Base-by-base conservation (phyloP, 2,113 vertebrate genomes). In the Chelonoidis abingdonii region DNA sequence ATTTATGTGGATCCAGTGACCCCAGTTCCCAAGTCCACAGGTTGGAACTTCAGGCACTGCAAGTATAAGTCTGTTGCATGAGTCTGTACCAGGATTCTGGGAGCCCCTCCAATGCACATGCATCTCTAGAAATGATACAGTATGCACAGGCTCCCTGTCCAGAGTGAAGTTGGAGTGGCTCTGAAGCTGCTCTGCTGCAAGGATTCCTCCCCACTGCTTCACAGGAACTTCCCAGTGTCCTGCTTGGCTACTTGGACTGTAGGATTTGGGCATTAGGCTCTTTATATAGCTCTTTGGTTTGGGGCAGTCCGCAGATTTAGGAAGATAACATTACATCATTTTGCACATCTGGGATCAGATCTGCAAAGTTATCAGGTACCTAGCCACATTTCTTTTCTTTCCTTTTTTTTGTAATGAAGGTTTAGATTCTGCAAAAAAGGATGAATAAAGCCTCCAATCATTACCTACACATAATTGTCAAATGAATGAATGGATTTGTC, bases 291-390 rank as follows among this genome's bases (percentile, higher is more conserved):
- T n/a, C n/a, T 2, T 7, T 27, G 16, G 1, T 76, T 91, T 88
- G 76, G 54, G 53, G 86, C 0, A 1, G 12, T n/a, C n/a, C 69
- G 44, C 41, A 65, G 35, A 75, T 19, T 24, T 1, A 0, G 52
- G 31, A 57, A 89, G 25, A 84, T 41, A 49, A 56, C 41, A n/a
- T 52, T 35, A 16, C 56, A 59, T 35, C 50, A 89, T 80, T 47
- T 57, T 89, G 47, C 24, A 7, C 29, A 78, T 52, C 24, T 38
- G 56, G 31, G 50, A 25, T 27, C 0, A 0, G n/a, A 4, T 52
- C 79, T 44, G 35, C 79, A 84, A 86, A 88, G 65, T 7, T 44
- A 69, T 25, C 25, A 84, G 83, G 85, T 83, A 38, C 65, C 35
- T n/a, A 69, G 35, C 17, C 14, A 69, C n/a, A n/a, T 21, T 35